These are phyloP conservation scores for Calyptomena viridis DNA, from an alignment of 2,113 vertebrate species.

Conservation along the genomic window DNA sequence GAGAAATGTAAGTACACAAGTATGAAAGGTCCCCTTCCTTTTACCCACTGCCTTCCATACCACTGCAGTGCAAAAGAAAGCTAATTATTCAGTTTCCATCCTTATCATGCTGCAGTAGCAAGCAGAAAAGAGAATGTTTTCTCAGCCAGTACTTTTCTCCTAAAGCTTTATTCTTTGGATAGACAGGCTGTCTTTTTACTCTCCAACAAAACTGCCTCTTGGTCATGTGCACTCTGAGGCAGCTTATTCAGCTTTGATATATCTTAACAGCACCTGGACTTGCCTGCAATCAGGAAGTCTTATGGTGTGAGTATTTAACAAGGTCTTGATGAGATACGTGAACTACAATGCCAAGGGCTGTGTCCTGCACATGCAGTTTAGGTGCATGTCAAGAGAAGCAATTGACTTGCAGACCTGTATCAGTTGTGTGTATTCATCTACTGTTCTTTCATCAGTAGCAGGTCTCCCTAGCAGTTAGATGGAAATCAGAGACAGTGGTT, in stretches of 20 bases:
- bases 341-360: fast-evolving
- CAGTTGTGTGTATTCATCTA: background rate
- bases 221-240: background rate
- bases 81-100: background rate
- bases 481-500: background rate
- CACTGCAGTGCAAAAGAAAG: background rate
- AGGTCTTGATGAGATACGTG: background rate
- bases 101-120: background rate
- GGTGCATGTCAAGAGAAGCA: background rate
- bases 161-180: background rate
- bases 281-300: background rate
- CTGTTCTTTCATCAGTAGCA: background rate
- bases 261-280: background rate
- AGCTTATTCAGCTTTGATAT: background rate
- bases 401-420: background rate
- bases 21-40: background rate
- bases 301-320: background rate
- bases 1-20: background rate
- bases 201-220: background rate
- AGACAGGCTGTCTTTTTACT: background rate
- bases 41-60: background rate
- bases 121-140: background rate
- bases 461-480: background rate
- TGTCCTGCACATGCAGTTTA: background rate
- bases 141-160: background rate